Conservation (phyloP, 2,888 invertebrate species). For the Dioctria linearis region DNA sequence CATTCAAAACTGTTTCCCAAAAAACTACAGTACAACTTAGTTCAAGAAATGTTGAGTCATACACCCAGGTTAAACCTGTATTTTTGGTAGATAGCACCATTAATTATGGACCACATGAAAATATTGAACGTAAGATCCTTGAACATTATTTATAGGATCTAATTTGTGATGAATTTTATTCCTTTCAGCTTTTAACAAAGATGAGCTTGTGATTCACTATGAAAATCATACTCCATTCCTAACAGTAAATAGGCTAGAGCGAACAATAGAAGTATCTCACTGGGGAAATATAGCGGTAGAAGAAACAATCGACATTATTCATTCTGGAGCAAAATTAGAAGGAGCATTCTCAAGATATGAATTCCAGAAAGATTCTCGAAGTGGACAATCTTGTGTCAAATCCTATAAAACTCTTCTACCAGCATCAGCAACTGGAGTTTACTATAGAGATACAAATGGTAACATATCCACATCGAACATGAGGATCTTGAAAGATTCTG, state of each 20-base stretch:
- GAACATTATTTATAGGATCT: neutral
- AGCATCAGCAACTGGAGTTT: constrained; percentile 94
- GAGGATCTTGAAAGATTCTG: constrained; percentile 88
- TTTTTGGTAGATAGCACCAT: constrained; percentile 85
- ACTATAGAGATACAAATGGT: constrained; percentile 96
- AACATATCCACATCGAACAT: constrained; percentile 99
- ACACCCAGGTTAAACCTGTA: constrained; percentile 86
- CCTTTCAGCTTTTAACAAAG: constrained; percentile 72
- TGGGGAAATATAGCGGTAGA: constrained; percentile 99
- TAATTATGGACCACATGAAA: constrained; percentile 90
- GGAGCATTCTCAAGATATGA: constrained; percentile 98
- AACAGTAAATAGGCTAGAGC: constrained; percentile 88
- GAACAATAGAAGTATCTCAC: constrained; percentile 96
- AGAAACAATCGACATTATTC: constrained; percentile 91
- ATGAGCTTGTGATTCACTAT: constrained; percentile 87
- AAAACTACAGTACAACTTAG: constrained; percentile 85
- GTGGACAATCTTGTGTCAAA: constrained; percentile 90
- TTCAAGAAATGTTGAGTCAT: constrained; percentile 85
- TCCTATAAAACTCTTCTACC: constrained; percentile 90
- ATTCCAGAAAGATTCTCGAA: constrained; percentile 93
- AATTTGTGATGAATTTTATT: neutral
- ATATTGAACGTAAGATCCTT: constrained; percentile 73
- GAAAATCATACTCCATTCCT: constrained; percentile 98
- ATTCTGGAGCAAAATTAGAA: constrained; percentile 93
- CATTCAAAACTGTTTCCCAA: constrained; percentile 86